Evolutionary conservation across 2,888 invertebrate species (phyloP).

Genomic region (Coleophora deauratella): DNA sequence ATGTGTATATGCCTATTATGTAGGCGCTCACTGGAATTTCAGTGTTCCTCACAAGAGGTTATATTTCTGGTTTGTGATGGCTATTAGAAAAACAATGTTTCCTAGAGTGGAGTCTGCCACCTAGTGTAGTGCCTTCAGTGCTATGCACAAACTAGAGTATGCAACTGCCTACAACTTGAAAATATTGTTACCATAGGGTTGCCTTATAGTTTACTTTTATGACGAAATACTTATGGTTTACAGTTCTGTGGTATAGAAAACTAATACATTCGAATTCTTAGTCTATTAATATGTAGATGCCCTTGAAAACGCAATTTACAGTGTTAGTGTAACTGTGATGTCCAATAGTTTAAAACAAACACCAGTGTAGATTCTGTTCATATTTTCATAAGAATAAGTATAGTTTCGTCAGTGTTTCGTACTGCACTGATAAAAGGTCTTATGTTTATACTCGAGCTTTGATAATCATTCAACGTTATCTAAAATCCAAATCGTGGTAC

Average conservation of each 20-base stretch:
- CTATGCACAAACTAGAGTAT: constrained; percentile 6
- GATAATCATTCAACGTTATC: too few species aligned
- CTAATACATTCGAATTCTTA: too few species aligned
- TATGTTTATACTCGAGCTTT: too few species aligned
- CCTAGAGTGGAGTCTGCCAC: neutral
- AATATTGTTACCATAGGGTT: constrained; percentile 25
- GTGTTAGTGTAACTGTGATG: neutral
- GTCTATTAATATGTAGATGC: neutral
- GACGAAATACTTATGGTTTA: constrained; percentile 1
- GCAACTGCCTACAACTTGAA: constrained; percentile 7
- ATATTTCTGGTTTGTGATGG: too few species aligned
- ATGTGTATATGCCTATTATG: neutral
- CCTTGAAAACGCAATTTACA: neutral
- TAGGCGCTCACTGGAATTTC: too few species aligned
- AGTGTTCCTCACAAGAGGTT: too few species aligned
- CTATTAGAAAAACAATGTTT: too few species aligned
- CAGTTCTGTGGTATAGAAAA: too few species aligned
- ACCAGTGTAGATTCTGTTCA: neutral
- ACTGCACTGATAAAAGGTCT: neutral
- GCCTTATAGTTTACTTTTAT: constrained; percentile 24
- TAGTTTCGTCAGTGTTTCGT: neutral
- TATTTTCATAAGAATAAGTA: neutral
- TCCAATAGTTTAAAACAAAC: neutral
- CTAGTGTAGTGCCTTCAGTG: constrained; percentile 20
- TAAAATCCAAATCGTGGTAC: too few species aligned